Conservation (phyloP, 2,113 vertebrate genomes). For the Scomber scombrus region DNA sequence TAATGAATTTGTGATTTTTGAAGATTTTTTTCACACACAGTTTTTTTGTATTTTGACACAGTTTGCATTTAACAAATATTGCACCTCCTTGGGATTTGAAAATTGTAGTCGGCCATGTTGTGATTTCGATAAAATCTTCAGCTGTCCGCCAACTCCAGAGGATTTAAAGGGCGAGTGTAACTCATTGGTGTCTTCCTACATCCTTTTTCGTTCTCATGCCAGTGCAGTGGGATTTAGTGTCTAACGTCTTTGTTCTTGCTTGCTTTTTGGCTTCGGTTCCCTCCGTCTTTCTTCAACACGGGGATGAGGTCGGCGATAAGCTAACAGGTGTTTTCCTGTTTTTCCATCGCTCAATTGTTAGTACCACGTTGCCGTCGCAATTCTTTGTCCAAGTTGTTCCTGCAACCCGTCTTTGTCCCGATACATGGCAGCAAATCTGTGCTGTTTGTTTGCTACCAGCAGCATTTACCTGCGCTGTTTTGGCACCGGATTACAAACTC, state of each 20-base stretch:
- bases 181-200: constrained; percentile 16
- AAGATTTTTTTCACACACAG: too few relatives aligned
- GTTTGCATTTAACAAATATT: too few relatives aligned
- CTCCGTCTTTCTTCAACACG: constrained; percentile 2
- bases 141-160: neutral
- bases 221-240: constrained; percentile 15
- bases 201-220: constrained; percentile 18
- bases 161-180: constrained; percentile 33
- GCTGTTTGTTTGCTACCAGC: constrained; percentile 49
- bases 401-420: constrained; percentile 18
- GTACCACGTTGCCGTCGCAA: neutral
- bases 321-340: constrained; percentile 23
- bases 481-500: constrained; percentile 45
- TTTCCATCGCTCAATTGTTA: neutral
- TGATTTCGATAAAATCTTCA: too few relatives aligned
- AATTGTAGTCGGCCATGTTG: too few relatives aligned
- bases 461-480: constrained; percentile 23
- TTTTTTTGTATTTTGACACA: too few relatives aligned
- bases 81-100: too few relatives aligned
- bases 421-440: constrained; percentile 2
- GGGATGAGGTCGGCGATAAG: constrained; percentile 14
- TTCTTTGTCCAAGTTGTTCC: neutral
- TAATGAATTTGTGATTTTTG: too few relatives aligned
- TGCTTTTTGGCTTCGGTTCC: neutral
- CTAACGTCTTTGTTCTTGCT: constrained; percentile 1